These are phyloP conservation scores for Slavum lentiscoides DNA, from an alignment of 2,888 invertebrate species.

Conservation along the genomic window DNA sequence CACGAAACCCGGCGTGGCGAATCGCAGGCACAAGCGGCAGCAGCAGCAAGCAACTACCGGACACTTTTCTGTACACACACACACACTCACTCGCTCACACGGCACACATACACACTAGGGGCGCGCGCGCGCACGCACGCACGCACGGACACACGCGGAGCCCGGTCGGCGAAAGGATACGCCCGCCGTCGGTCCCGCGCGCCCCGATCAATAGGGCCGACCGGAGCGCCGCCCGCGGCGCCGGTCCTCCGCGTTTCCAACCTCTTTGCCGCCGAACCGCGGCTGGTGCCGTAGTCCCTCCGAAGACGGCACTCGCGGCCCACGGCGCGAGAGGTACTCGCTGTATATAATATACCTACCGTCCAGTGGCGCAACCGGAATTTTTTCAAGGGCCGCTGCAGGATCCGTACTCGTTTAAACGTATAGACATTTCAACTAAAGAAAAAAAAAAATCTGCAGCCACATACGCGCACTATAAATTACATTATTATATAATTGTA, in stretches of 20 bases:
- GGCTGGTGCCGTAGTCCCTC: too few species aligned
- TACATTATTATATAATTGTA: too few species aligned
- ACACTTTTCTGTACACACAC: neutral
- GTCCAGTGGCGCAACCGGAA: too few species aligned
- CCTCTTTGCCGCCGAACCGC: slow-evolving; percentile 22
- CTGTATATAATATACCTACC: too few species aligned
- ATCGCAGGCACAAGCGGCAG: slow-evolving; percentile 38
- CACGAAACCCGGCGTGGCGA: slow-evolving; percentile 33
- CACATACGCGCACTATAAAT: too few species aligned
- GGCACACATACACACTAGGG: neutral
- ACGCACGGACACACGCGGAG: neutral
- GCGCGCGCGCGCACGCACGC: neutral
- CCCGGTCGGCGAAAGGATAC: slow-evolving; percentile 46
- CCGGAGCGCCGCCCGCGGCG: slow-evolving; percentile 42
- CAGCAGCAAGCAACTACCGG: slow-evolving; percentile 46
- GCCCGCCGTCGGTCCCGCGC: slow-evolving; percentile 17
- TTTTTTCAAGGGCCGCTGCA: too few species aligned
- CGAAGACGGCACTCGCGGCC: too few species aligned
- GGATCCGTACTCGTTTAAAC: too few species aligned
- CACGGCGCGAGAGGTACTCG: too few species aligned
- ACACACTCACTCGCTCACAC: neutral
- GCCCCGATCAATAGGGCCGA: slow-evolving; percentile 43
- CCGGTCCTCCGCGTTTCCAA: slow-evolving; percentile 24
- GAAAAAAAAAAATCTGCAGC: too few species aligned
- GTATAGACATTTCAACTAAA: too few species aligned